phyloP scores from a whole-genome alignment of 1,140 invertebrate species.

The Proales similis region DNA sequence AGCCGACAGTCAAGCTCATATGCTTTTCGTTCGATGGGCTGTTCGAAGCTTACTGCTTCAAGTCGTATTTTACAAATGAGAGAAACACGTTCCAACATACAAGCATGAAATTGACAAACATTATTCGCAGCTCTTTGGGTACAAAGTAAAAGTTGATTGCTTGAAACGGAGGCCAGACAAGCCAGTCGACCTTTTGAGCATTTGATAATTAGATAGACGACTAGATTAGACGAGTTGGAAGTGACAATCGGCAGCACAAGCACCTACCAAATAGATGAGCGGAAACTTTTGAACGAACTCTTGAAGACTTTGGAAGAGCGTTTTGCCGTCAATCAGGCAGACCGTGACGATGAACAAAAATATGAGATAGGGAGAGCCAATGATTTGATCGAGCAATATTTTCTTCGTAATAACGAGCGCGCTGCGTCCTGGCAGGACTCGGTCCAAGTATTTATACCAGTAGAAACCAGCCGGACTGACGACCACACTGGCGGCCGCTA shows the following conservation, averaged over 20 bases:
- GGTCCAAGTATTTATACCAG: slow-evolving; percentile 40
- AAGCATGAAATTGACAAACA: slow-evolving; percentile 39
- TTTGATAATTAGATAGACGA: neutral
- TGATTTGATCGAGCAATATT: slow-evolving; percentile 40
- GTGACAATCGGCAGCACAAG: neutral
- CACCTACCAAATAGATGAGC: slow-evolving; percentile 39
- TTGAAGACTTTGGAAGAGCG: slow-evolving; percentile 16
- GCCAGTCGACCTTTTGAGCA: slow-evolving; percentile 40
- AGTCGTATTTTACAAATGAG: slow-evolving; percentile 41
- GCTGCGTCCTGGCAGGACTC: slow-evolving; percentile 24
- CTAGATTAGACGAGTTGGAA: too few species aligned
- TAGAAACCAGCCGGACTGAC: slow-evolving; percentile 39
- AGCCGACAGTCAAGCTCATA: too few species aligned
- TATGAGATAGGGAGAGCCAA: slow-evolving; percentile 39
- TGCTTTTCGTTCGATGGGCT: too few species aligned
- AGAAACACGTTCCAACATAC: slow-evolving; percentile 40
- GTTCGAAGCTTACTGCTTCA: too few species aligned
- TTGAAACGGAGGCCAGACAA: slow-evolving; percentile 41
- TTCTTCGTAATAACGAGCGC: slow-evolving; percentile 37
- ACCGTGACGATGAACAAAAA: slow-evolving; percentile 40
- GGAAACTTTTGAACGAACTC: slow-evolving; percentile 40
- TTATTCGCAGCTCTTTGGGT: slow-evolving; percentile 39
- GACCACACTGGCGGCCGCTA: slow-evolving; percentile 35
- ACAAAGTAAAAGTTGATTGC: slow-evolving; percentile 40
- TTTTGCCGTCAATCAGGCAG: slow-evolving; percentile 38